These are phyloP conservation scores for Teleogryllus occipitalis DNA, from an alignment of 1,140 invertebrate genomes.

Conservation along the genomic window DNA sequence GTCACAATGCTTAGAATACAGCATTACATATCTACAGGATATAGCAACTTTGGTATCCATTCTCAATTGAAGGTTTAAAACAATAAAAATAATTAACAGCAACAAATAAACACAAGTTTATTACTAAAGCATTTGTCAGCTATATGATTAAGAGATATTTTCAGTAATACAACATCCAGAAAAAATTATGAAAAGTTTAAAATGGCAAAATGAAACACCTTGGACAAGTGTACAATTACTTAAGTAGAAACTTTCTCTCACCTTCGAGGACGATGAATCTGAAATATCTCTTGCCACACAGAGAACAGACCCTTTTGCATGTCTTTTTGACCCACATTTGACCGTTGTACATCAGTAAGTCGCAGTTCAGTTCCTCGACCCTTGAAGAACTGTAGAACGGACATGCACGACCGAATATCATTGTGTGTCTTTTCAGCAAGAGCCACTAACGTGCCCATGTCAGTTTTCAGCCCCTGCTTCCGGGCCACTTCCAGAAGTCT, in stretches of 20 bases:
- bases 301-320: constrained; percentile 75
- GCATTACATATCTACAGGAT: too few relatives aligned
- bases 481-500: constrained; percentile 58
- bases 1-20: too few relatives aligned
- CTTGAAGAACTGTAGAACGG: constrained; percentile 70
- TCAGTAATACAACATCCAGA: too few relatives aligned
- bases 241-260: neutral
- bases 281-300: constrained; percentile 77
- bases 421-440: constrained; percentile 74
- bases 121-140: too few relatives aligned
- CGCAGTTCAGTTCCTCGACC: constrained; percentile 40
- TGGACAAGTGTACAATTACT: too few relatives aligned
- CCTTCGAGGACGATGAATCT: constrained; percentile 41
- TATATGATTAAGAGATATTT: too few relatives aligned
- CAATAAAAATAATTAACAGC: too few relatives aligned
- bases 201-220: too few relatives aligned
- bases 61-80: too few relatives aligned
- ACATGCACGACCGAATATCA: constrained; percentile 83
- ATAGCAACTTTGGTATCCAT: too few relatives aligned
- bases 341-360: constrained; percentile 54
- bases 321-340: constrained; percentile 77
- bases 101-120: too few relatives aligned
- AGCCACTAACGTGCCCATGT: constrained; percentile 57
- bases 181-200: too few relatives aligned
- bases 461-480: constrained; percentile 60